Conservation (phyloP, 2,888 invertebrate species). For the Parelbella ahira region DNA sequence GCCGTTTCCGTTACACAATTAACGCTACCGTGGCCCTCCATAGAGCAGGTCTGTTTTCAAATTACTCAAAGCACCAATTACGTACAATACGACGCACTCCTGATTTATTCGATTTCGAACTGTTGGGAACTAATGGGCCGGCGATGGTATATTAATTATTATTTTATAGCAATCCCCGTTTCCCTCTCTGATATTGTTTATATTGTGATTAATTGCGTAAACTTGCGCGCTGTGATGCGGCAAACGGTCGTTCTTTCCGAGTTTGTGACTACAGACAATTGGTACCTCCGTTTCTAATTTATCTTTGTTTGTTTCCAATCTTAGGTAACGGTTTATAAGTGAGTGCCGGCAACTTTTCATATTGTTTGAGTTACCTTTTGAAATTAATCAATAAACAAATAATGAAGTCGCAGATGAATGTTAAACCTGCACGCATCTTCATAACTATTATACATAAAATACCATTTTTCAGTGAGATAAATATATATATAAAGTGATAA, state of each 20-base stretch:
- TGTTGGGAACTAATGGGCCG: slow-evolving; percentile 35
- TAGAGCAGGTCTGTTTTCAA: slow-evolving; percentile 21
- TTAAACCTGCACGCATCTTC: too few relatives aligned
- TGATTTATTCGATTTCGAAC: slow-evolving; percentile 49
- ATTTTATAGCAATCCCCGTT: slow-evolving; percentile 40
- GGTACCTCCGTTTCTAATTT: slow-evolving; percentile 24
- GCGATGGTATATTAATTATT: slow-evolving; percentile 51
- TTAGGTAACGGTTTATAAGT: slow-evolving; percentile 8
- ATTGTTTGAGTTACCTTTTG: neutral
- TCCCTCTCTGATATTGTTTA: slow-evolving; percentile 44
- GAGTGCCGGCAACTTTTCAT: neutral
- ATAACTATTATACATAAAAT: too few relatives aligned
- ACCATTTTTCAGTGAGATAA: too few relatives aligned
- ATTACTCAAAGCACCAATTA: slow-evolving; percentile 35
- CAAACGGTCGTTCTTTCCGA: slow-evolving; percentile 24
- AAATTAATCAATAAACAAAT: too few relatives aligned
- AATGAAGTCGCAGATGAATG: too few relatives aligned
- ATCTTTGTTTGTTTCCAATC: slow-evolving; percentile 14
- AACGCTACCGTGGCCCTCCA: neutral
- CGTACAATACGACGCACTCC: slow-evolving; percentile 34
- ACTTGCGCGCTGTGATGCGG: slow-evolving; percentile 28
- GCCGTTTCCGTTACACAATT: neutral
- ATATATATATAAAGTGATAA: too few relatives aligned
- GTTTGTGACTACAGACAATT: slow-evolving; percentile 24
- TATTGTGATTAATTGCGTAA: slow-evolving; percentile 50